Base-by-base conservation (phyloP, 2,888 invertebrate genomes). In the Griposia aprilina region DNA sequence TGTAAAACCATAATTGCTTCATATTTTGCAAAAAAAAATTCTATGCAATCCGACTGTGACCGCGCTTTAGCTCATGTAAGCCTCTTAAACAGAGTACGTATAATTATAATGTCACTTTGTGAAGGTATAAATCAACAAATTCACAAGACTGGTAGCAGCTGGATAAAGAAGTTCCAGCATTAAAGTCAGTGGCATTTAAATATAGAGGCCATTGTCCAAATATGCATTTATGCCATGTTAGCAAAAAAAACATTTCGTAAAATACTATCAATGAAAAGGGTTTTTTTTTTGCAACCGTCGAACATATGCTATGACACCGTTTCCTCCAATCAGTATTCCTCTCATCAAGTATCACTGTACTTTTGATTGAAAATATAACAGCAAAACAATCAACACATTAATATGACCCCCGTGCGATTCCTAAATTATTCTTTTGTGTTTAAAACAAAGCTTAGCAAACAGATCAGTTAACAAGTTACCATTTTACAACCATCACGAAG, bases 401-500 rank as follows among this genome's bases (percentile, higher is more conserved):
- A 80, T 86, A 88, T 88, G 83, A 75, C 50, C 66, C 63, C 73
- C 88, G 68, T 85, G 88, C 83, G 57, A 88, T 88, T 85, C 80
- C 76, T 79, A 85, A 88, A 80, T 77, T 87, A 88, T 87, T 86
- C 88, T 81, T 88, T 87, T 87, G 88, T 87, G 62, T 86, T 79
- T 74, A 80, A 85, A 91, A 91, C 89, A 89, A 88, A 89, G 84
- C 88, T 36, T 84, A 87, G 85, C 87, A 89, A 87, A 80, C 81
- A 88, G 90, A 91, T 90, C 86, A 86, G 87, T 89, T 85, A 89
- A 86, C 87, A 88, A 88, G 83, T 78, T 87, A 79, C 88, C 83
- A 90, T 91, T 93, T 91, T 90, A 92, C 89, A 90, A 84, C 90
- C 90, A 84, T 89, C 89, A 89, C 84, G 82, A 81, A 50, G 80